phyloP scores from a whole-genome alignment of 1,140 invertebrate genomes.

The Heliconius hewitsoni region DNA sequence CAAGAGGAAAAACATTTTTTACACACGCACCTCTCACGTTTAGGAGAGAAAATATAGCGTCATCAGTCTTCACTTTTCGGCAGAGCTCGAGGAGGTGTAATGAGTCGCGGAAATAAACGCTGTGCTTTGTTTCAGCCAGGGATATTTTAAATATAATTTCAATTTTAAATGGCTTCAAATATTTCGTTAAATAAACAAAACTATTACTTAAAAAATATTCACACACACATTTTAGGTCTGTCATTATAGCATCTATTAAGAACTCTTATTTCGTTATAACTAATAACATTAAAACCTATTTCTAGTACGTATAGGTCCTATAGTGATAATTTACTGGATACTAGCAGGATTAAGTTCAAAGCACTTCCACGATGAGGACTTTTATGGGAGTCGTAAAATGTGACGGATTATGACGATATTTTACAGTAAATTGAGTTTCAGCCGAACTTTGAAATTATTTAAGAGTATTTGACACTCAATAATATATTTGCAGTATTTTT shows the following conservation, averaged over 20 bases:
- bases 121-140: no score
- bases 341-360: slow-evolving; percentile 3
- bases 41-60: background rate
- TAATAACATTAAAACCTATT: background rate
- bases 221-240: background rate
- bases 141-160: no score
- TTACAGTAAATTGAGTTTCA: background rate
- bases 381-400: slow-evolving; percentile 15
- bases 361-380: slow-evolving; percentile 3
- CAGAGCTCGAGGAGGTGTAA: no score
- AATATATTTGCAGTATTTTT: background rate
- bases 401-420: background rate
- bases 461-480: background rate
- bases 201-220: no score
- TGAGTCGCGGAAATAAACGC: no score
- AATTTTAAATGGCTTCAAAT: no score
- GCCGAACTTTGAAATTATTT: background rate
- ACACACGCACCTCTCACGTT: background rate
- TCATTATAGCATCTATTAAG: background rate
- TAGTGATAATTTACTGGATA: background rate
- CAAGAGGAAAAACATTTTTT: background rate
- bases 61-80: no score
- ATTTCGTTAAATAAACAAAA: no score
- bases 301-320: background rate
- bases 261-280: background rate